Evolutionary conservation across 2,113 vertebrate genomes (phyloP).

Genomic region (Lycaon pictus): DNA sequence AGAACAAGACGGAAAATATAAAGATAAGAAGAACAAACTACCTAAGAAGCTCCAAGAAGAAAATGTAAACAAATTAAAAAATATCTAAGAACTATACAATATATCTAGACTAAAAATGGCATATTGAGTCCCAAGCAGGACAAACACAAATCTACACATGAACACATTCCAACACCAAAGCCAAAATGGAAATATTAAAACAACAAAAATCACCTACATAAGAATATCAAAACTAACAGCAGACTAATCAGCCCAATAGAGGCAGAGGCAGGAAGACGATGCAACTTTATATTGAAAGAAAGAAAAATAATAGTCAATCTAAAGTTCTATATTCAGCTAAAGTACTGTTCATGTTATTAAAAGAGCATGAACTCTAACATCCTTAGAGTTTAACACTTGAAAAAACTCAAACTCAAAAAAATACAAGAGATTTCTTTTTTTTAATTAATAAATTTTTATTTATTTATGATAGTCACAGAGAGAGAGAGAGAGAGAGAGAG

Average conservation of each 20-base stretch:
- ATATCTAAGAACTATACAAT: background rate
- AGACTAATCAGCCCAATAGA: background rate
- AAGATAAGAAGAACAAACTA: background rate
- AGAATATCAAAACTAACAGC: background rate
- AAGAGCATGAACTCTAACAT: background rate
- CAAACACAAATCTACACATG: background rate
- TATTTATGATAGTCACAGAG: too few species aligned
- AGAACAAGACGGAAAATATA: background rate
- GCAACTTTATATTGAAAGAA: background rate
- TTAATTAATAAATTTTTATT: too few species aligned
- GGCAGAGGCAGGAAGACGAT: background rate
- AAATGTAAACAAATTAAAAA: background rate
- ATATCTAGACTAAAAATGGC: background rate
- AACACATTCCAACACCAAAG: background rate
- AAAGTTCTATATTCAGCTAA: background rate
- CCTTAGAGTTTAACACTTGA: background rate
- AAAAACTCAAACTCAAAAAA: background rate
- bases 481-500: too few species aligned
- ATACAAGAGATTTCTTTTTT: background rate
- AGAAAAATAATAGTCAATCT: background rate
- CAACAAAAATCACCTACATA: background rate
- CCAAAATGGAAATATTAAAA: background rate
- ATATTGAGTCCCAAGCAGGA: background rate
- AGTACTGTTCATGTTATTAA: background rate
- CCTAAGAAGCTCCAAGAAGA: background rate